Conservation (phyloP, 2,888 invertebrate genomes). For the Lasioglossum villosulum region DNA sequence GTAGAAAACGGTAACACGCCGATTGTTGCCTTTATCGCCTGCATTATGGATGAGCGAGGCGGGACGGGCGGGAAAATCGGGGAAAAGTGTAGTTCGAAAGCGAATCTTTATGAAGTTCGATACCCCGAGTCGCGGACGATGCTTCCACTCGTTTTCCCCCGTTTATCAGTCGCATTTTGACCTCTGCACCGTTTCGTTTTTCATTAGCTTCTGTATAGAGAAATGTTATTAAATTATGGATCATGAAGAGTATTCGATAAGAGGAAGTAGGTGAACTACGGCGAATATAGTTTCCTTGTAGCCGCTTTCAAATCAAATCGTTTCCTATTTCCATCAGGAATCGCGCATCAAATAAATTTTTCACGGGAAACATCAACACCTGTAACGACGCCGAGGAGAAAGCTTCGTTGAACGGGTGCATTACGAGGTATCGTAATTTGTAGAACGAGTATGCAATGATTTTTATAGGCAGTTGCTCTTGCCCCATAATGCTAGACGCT, state of each 20-base stretch:
- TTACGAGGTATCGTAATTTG: not conserved
- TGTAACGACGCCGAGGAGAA: constrained; percentile 1
- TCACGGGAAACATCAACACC: not conserved
- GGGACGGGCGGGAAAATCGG: not conserved
- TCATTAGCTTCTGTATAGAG: not conserved
- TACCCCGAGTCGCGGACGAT: not conserved
- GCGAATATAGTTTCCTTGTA: constrained; percentile 2
- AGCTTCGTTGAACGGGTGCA: not conserved
- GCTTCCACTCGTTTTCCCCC: not conserved
- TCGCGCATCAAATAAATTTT: not conserved
- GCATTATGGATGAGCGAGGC: constrained; percentile 7
- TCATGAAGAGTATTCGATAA: not conserved
- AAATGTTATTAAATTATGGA: not conserved
- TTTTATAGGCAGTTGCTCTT: not conserved
- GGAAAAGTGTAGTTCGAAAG: not conserved
- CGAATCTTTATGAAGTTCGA: not conserved
- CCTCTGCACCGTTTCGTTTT: not conserved
- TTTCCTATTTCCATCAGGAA: constrained; percentile 12
- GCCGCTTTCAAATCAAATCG: constrained; percentile 8
- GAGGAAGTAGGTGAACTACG: not conserved
- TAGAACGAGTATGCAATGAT: not conserved
- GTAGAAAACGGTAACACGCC: not conserved
- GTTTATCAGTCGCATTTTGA: not conserved
- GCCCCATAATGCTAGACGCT: not conserved
- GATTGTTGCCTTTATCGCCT: not conserved